phyloP scores from a whole-genome alignment of 2,888 invertebrate genomes.

The Cancer borealis region DNA sequence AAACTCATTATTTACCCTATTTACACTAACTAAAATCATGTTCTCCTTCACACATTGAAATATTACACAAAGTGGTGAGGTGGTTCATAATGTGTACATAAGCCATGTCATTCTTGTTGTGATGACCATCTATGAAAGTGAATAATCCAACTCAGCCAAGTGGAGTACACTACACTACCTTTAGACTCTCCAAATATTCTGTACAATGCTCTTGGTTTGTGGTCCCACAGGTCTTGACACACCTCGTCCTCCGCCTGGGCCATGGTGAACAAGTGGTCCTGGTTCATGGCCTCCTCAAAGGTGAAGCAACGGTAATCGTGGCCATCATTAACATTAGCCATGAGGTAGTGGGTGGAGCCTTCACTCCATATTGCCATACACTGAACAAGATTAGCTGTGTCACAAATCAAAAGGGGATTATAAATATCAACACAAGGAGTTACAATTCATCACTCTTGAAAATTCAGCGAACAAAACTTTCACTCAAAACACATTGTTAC shows the following conservation, averaged over 20 bases:
- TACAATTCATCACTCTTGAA: background rate
- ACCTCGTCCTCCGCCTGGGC: background rate
- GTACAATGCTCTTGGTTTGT: background rate
- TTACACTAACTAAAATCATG: too few species aligned
- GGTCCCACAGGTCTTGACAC: background rate
- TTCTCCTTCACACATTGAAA: background rate
- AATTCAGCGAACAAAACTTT: background rate
- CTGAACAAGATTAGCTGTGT: constrained; percentile 42
- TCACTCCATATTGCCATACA: constrained; percentile 67
- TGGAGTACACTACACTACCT: constrained; percentile 2
- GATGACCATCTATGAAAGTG: too few species aligned
- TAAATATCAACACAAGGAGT: constrained; percentile 1
- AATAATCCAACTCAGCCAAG: background rate
- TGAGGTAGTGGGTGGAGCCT: constrained; percentile 51
- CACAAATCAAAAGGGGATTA: constrained; percentile 43
- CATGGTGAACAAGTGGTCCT: constrained; percentile 44
- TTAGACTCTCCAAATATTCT: constrained; percentile 41
- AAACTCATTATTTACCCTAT: background rate
- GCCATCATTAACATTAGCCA: background rate
- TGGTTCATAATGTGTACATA: too few species aligned
- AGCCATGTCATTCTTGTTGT: too few species aligned
- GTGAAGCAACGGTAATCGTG: constrained; percentile 49
- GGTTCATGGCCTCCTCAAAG: constrained; percentile 48
- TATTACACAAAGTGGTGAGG: too few species aligned
- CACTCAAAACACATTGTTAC: background rate